phyloP scores from a whole-genome alignment of 2,113 vertebrate species.

The Chitala chitala region DNA sequence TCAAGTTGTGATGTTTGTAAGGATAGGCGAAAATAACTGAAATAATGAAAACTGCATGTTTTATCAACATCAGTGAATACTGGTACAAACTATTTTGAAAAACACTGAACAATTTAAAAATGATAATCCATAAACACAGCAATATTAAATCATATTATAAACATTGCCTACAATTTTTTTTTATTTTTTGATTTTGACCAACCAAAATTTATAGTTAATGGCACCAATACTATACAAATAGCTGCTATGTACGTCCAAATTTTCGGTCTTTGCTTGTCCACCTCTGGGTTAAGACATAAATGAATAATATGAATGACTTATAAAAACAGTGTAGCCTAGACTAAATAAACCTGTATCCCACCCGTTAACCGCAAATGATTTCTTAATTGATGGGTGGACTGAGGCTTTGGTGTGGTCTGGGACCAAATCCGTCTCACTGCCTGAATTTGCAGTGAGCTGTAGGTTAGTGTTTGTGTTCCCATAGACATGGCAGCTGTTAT shows the following conservation, averaged over 20 bases:
- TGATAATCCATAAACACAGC: background rate
- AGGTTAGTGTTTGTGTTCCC: background rate
- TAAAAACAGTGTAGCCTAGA: background rate
- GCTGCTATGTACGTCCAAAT: background rate
- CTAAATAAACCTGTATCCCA: slow-evolving; percentile 7
- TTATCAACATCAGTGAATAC: too few relatives aligned
- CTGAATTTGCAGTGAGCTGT: background rate
- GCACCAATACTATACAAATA: background rate
- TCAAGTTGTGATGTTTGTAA: too few relatives aligned
- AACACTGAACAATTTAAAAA: too few relatives aligned
- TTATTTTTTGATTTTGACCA: background rate
- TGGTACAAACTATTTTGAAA: too few relatives aligned
- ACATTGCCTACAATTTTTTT: background rate
- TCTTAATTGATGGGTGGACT: slow-evolving; percentile 16
- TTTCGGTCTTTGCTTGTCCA: background rate
- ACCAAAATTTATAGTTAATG: background rate
- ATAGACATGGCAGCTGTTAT: background rate
- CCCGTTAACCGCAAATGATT: slow-evolving; percentile 12
- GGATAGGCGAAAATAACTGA: too few relatives aligned
- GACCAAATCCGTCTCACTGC: background rate
- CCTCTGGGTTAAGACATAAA: background rate
- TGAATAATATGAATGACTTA: background rate
- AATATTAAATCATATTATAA: background rate
- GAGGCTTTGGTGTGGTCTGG: slow-evolving; percentile 10
- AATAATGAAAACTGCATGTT: too few relatives aligned